Percentiles rank a stretch among this genome's conserved stretches.
phyloP scores from a whole-genome alignment of 2,113 vertebrate species.

The Elephas maximus region DNA sequence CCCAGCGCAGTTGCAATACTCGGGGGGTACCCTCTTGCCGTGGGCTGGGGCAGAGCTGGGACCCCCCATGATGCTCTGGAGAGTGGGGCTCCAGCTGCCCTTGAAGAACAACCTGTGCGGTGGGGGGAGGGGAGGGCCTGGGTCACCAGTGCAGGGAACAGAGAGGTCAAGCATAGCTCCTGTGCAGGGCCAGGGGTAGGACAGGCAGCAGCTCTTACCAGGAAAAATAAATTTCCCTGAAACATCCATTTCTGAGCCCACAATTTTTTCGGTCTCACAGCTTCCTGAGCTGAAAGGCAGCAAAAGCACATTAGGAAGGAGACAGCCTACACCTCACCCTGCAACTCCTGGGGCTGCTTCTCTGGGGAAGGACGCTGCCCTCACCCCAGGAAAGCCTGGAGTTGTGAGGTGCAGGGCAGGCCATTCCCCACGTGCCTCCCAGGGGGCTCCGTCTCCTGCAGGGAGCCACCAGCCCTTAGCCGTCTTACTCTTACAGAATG shows the following conservation, averaged over 20 bases:
- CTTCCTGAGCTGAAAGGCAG: constrained; percentile 63
- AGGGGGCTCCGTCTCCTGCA: too few species aligned
- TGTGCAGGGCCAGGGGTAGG: background rate
- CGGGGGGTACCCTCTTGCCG: too few species aligned
- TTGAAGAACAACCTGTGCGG: background rate
- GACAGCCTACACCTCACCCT: too few species aligned
- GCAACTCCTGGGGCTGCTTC: too few species aligned
- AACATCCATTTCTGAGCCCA: background rate
- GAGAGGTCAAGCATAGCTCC: rapidly evolving
- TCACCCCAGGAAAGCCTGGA: too few species aligned
- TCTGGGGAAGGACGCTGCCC: too few species aligned
- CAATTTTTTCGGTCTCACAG: background rate
- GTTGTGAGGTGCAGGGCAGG: too few species aligned
- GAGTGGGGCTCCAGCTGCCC: rapidly evolving
- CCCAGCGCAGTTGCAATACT: too few species aligned
- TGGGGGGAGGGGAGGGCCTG: background rate
- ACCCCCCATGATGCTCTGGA: rapidly evolving
- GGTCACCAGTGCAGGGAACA: background rate
- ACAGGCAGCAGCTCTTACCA: background rate
- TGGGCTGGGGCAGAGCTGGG: background rate
- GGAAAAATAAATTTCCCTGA: constrained; percentile 58
- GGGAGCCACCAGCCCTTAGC: too few species aligned
- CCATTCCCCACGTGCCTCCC: too few species aligned
- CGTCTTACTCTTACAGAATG: background rate
- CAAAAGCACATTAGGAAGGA: rapidly evolving